A percentile compares a stretch with the other conserved stretches of the same genome.
Conservation (phyloP, 2,113 vertebrate genomes). For the Syngnathus floridae region DNA sequence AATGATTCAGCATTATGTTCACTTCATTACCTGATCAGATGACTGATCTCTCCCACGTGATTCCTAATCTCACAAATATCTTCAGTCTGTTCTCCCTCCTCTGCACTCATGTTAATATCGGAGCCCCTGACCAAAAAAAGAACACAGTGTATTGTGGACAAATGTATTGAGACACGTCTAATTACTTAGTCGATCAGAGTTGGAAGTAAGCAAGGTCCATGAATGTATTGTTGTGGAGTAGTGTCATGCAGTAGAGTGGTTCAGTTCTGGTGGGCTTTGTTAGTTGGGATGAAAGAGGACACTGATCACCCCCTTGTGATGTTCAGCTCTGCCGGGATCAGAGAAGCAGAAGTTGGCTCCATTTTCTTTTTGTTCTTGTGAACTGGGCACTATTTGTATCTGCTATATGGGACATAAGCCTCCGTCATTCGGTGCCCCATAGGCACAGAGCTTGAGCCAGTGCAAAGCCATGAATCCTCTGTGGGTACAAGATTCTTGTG, state of each 20-base stretch:
- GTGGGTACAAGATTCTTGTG: conserved; percentile 29
- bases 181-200: background rate
- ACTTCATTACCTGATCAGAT: conserved; percentile 47
- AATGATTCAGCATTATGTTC: conserved; percentile 23
- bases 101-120: conserved; percentile 52
- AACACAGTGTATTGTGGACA: background rate
- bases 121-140: conserved; percentile 45
- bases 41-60: conserved; percentile 36
- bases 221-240: background rate
- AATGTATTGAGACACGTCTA: background rate
- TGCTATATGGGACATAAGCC: conserved; percentile 27
- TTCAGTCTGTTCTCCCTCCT: conserved; percentile 34
- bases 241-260: conserved; percentile 19
- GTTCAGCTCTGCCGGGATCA: conserved; percentile 19
- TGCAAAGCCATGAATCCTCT: conserved; percentile 13
- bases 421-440: conserved; percentile 43
- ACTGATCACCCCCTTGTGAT: conserved; percentile 31
- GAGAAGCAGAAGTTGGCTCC: conserved; percentile 41
- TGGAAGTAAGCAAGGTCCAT: background rate
- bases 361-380: conserved; percentile 41
- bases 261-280: conserved; percentile 28
- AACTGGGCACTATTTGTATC: conserved; percentile 33
- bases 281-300: conserved; percentile 30
- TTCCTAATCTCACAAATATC: conserved; percentile 61
- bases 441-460: conserved; percentile 37